Base-by-base conservation (phyloP, 2,888 invertebrate species). In the Drosophila neotestacea region DNA sequence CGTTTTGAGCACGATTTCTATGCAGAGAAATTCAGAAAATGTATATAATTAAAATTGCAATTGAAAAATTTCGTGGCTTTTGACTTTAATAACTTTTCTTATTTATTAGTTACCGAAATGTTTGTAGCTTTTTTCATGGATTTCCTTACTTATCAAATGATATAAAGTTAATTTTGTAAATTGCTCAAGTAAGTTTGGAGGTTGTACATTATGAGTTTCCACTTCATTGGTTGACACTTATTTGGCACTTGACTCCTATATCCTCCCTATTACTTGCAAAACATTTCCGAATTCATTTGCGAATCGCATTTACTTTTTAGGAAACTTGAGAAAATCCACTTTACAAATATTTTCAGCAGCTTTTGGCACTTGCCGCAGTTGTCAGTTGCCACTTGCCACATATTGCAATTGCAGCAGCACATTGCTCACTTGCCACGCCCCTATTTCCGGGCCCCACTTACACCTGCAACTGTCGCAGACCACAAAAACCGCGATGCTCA, bases 321-420 rank as follows among this genome's bases (percentile, higher is more conserved):
- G 60, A 66, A 87, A 83, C 71, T 87, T 83, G 66, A 60, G 55
- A 63, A 85, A 83, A 88, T 85, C 88, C 83, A 82, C 88, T 88
- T 85, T 85, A 80, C 80, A 88, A 74, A 85, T 85, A 85, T 88
- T 88, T 79, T 72, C 41, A 47, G 60, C 67, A 70, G 76, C 66
- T 81, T 75, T 70, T 79, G 79, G 74, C 79, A 81, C 72, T 81
- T 81, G 68, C 66, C 66, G 60, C 67, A 84, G 84, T 63, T 68
- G 81, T 65, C 80, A 71, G 70, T 58, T 76, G 66, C 48, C 71
- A 46, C 62, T 77, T 61, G 59, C 61, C 58, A 70, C 74, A 67
- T 71, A 74, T 71, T 77, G 71, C 79, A 66, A 58, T 58, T 71
- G 56, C 67, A 47, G 46, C 54, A 51, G 63, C 71, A 71, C 71